Percentiles rank a stretch among this genome's conserved stretches.
These are phyloP conservation scores for Bombus turneri DNA, from an alignment of 1,140 invertebrate genomes.

Conservation along the genomic window DNA sequence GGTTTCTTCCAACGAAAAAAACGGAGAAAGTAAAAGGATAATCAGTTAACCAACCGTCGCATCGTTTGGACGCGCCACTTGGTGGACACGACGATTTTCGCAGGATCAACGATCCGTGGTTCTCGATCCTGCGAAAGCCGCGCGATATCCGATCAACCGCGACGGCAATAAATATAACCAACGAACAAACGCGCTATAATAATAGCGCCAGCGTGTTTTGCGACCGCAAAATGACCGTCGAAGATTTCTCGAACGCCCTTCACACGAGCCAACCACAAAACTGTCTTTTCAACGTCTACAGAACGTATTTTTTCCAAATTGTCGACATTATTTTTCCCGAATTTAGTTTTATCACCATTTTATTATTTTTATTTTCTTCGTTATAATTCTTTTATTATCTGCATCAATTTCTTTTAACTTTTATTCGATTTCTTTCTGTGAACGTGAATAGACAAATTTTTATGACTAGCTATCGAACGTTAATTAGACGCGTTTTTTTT, in stretches of 20 bases:
- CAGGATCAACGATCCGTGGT: constrained; percentile 45
- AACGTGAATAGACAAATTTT: neutral
- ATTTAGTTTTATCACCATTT: neutral
- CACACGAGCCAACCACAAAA: neutral
- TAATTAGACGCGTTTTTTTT: neutral
- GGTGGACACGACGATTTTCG: constrained; percentile 62
- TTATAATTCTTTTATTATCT: neutral
- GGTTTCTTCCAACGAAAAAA: constrained; percentile 67
- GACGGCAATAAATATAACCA: constrained; percentile 76
- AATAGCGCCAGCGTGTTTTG: constrained; percentile 48
- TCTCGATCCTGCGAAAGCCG: constrained; percentile 71
- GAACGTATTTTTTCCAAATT: too few species aligned
- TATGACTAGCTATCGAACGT: neutral
- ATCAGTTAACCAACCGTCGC: constrained; percentile 11
- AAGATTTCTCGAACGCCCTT: constrained; percentile 4
- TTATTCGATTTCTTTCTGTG: too few species aligned
- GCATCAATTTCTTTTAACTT: too few species aligned
- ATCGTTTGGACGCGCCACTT: constrained; percentile 41
- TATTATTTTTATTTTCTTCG: neutral
- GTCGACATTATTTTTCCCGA: too few species aligned
- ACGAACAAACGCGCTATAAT: constrained; percentile 75
- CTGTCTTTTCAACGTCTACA: neutral
- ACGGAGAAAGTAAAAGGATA: constrained; percentile 53
- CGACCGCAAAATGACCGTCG: constrained; percentile 65
- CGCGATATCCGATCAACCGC: constrained; percentile 46